phyloP scores from a whole-genome alignment of 2,113 vertebrate genomes.

The Lophius piscatorius region DNA sequence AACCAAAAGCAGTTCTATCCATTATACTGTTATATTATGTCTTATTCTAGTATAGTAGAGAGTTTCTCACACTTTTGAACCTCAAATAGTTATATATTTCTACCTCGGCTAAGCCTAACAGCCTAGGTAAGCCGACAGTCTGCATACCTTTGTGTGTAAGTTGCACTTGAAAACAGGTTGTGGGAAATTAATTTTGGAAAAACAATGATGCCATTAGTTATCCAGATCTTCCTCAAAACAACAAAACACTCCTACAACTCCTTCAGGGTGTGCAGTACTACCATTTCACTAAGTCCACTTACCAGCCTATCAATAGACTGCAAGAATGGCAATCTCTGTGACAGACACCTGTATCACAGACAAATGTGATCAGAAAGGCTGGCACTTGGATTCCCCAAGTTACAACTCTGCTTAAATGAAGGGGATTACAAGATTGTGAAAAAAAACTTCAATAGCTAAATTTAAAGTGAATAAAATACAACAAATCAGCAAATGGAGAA shows the following conservation, averaged over 20 bases:
- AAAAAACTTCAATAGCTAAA: neutral
- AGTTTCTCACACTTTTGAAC: too few relatives aligned
- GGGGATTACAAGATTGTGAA: neutral
- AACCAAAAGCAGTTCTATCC: too few relatives aligned
- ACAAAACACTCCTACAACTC: neutral
- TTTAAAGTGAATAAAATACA: neutral
- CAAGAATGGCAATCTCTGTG: conserved; percentile 58
- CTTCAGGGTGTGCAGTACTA: neutral
- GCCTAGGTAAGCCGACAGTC: too few relatives aligned
- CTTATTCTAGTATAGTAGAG: too few relatives aligned
- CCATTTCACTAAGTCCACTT: conserved; percentile 19
- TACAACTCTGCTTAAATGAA: neutral
- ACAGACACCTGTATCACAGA: conserved; percentile 69
- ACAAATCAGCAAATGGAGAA: neutral
- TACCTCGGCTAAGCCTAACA: too few relatives aligned
- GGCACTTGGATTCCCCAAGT: conserved; percentile 56
- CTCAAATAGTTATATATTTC: too few relatives aligned
- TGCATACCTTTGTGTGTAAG: too few relatives aligned
- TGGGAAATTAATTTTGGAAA: too few relatives aligned
- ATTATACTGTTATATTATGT: too few relatives aligned
- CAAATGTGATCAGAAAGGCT: conserved; percentile 60
- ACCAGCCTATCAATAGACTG: conserved; percentile 2
- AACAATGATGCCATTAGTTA: neutral
- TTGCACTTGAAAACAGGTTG: too few relatives aligned
- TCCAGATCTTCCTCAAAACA: conserved; percentile 9